phyloP scores from a whole-genome alignment of 1,140 invertebrate species.

The Bombus superbus region DNA sequence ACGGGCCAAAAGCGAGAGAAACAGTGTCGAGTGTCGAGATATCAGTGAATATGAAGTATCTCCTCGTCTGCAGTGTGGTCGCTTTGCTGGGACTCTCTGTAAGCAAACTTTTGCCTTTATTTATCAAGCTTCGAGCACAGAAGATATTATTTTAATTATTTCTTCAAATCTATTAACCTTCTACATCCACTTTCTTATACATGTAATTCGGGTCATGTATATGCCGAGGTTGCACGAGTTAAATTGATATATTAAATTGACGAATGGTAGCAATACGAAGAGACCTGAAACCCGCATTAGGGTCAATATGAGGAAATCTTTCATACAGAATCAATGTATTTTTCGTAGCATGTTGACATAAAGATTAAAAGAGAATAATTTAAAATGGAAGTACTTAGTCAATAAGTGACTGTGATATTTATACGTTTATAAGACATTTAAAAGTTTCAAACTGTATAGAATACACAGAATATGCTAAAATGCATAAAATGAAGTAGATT shows the following conservation, averaged over 20 bases:
- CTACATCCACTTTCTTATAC: neutral
- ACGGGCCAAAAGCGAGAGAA: neutral
- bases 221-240: neutral
- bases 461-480: too few species aligned
- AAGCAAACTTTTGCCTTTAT: neutral
- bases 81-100: slow-evolving; percentile 11
- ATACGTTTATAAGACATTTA: too few species aligned
- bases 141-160: neutral
- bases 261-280: too few species aligned
- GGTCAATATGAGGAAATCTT: neutral
- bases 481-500: too few species aligned
- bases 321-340: neutral
- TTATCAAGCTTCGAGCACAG: neutral
- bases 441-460: too few species aligned
- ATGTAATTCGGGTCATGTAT: neutral
- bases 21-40: neutral
- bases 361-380: neutral
- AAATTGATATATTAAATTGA: neutral
- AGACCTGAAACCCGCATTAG: neutral
- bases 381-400: neutral
- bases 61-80: neutral
- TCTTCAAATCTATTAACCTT: neutral
- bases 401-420: too few species aligned
- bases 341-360: neutral
- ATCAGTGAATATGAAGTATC: slow-evolving; percentile 23